phyloP scores from a whole-genome alignment of 1,140 invertebrate species.

The Trichonephila inaurata region DNA sequence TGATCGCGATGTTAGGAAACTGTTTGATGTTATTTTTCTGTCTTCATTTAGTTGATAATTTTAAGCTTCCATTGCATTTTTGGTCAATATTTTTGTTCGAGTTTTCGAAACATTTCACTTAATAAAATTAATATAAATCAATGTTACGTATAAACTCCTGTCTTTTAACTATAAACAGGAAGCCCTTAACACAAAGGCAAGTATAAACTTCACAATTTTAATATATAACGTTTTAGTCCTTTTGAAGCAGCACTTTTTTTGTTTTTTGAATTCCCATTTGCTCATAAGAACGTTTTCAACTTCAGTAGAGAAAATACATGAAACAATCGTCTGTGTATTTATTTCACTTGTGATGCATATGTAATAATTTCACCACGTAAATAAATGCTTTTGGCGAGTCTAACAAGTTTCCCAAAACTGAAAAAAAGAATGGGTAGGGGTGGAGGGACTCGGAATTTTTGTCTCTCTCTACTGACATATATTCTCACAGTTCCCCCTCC shows the following conservation, averaged over 20 bases:
- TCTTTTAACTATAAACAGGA: too few relatives aligned
- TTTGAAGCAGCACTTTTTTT: background rate
- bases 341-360: background rate
- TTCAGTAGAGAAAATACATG: background rate
- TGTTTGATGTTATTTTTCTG: too few relatives aligned
- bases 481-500: constrained; percentile 49
- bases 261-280: background rate
- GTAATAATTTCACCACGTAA: background rate
- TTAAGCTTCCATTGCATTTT: too few relatives aligned
- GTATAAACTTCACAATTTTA: too few relatives aligned
- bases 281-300: background rate
- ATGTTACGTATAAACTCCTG: too few relatives aligned
- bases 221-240: too few relatives aligned
- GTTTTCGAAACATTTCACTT: too few relatives aligned
- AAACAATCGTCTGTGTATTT: background rate
- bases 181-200: too few relatives aligned
- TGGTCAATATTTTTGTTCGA: too few relatives aligned
- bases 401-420: constrained; percentile 74
- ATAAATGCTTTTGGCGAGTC: constrained; percentile 62
- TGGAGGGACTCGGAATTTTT: constrained; percentile 61
- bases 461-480: constrained; percentile 74
- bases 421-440: background rate
- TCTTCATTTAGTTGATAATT: too few relatives aligned
- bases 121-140: too few relatives aligned
- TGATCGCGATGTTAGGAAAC: too few relatives aligned